A percentile compares a stretch with the other conserved stretches of the same genome.
Conservation (phyloP, 2,797 vertebrate genomes). For the Gastrophryne carolinensis region DNA sequence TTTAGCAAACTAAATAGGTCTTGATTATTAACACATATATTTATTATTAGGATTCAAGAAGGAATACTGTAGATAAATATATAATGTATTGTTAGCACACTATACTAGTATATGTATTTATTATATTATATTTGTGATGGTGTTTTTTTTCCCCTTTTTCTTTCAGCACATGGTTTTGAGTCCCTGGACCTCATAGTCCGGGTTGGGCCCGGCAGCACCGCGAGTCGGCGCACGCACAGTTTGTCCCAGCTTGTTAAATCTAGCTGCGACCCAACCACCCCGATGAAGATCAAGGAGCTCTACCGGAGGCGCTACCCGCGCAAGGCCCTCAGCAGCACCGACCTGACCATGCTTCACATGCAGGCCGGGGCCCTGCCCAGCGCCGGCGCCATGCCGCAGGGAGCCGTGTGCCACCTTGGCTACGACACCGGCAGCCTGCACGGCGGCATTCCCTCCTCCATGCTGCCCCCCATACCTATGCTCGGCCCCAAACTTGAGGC, state of each 20-base stretch:
- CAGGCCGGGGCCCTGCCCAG: slow-evolving; percentile 56
- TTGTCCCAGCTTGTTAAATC: slow-evolving; percentile 64
- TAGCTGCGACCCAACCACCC: slow-evolving; percentile 64
- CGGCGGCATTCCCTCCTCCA: slow-evolving; percentile 43
- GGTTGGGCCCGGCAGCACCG: slow-evolving; percentile 70
- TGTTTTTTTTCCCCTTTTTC: too few relatives aligned
- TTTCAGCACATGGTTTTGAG: slow-evolving; percentile 72
- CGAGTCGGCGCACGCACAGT: slow-evolving; percentile 68
- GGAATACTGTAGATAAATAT: too few relatives aligned
- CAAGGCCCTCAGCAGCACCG: slow-evolving; percentile 62
- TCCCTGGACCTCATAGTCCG: slow-evolving; percentile 69
- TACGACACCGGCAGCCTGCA: slow-evolving; percentile 56
- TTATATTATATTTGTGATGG: too few relatives aligned
- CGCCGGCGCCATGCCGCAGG: background rate
- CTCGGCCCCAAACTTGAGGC: slow-evolving; percentile 65
- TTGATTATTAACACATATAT: too few relatives aligned
- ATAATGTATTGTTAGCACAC: too few relatives aligned
- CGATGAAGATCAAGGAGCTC: slow-evolving; percentile 73
- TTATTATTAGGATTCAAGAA: too few relatives aligned
- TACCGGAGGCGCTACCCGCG: slow-evolving; percentile 68
- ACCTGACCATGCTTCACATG: slow-evolving; percentile 64
- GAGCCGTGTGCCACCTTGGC: slow-evolving; percentile 54
- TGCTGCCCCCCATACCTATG: slow-evolving; percentile 59
- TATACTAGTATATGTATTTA: too few relatives aligned
- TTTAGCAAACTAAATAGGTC: too few relatives aligned